A percentile compares a stretch with the other conserved stretches of the same genome.
Evolutionary conservation across 1,140 invertebrate species (phyloP).

Genomic region (Nautilus pompilius): DNA sequence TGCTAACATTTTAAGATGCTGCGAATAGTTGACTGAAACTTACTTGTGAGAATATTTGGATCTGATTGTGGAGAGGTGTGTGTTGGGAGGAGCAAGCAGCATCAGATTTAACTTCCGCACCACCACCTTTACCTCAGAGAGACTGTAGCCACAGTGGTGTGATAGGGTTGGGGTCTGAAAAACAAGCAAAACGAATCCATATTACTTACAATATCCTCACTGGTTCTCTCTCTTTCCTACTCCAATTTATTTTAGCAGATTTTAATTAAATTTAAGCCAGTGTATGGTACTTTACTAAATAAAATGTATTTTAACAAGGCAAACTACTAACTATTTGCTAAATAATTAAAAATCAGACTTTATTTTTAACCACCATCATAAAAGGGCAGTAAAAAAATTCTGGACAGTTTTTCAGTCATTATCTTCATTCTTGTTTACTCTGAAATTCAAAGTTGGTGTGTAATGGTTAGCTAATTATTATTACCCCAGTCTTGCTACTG

Average conservation of each 20-base stretch:
- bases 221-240: background rate
- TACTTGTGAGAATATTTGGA: constrained; percentile 94
- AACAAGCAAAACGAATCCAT: constrained; percentile 8
- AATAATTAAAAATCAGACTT: background rate
- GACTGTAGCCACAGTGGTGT: constrained; percentile 82
- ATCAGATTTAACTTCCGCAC: constrained; percentile 72
- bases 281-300: background rate
- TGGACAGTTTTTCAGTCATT: too few species aligned
- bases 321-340: background rate
- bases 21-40: too few species aligned
- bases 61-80: constrained; percentile 76
- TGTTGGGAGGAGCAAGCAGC: constrained; percentile 71
- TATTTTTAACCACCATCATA: background rate
- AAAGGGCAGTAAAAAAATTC: background rate
- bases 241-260: background rate
- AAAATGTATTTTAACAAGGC: background rate
- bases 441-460: too few species aligned
- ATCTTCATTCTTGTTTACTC: too few species aligned
- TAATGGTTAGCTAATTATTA: too few species aligned
- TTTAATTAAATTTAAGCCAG: background rate
- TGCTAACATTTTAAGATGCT: too few species aligned
- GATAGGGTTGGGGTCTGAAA: constrained; percentile 75
- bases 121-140: constrained; percentile 72
- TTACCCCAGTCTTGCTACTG: too few species aligned
- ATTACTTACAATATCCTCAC: background rate